These are phyloP conservation scores for Pavo muticus DNA, from an alignment of 2,113 vertebrate genomes.

Conservation along the genomic window DNA sequence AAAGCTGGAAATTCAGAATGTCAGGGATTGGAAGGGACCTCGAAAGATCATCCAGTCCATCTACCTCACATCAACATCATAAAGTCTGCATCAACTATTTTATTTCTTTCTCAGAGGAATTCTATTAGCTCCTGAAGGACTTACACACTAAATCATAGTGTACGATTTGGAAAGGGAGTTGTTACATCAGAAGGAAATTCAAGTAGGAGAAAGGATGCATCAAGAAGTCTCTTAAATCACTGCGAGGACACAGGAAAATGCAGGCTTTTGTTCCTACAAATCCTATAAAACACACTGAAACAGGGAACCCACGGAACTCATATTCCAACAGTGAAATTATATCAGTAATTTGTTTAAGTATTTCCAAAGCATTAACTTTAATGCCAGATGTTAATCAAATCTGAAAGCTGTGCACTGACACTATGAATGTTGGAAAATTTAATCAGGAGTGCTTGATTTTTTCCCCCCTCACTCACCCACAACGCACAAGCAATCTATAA, in stretches of 20 bases:
- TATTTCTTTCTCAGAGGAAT: conserved; percentile 19
- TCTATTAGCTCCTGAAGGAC: conserved; percentile 15
- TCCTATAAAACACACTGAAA: not conserved
- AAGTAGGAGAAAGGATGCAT: not conserved
- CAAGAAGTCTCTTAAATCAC: not conserved
- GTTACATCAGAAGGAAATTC: not conserved
- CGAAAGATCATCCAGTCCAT: no score
- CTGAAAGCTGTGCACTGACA: not conserved
- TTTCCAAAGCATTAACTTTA: not conserved
- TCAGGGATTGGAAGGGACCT: no score
- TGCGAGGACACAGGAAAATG: not conserved
- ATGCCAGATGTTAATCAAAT: not conserved
- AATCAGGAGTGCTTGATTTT: not conserved
- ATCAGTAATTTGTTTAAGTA: not conserved
- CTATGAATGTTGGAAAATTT: not conserved
- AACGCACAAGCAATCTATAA: not conserved
- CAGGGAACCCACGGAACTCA: not conserved
- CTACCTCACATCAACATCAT: not conserved
- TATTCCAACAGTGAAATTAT: not conserved
- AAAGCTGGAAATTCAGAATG: not conserved
- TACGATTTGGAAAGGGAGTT: not conserved
- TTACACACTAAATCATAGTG: not conserved
- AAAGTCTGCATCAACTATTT: not conserved
- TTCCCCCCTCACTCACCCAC: accelerated
- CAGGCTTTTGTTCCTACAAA: not conserved